Evolutionary conservation across 2,113 vertebrate genomes (phyloP).

Genomic region (Solenodon paradoxus): DNA sequence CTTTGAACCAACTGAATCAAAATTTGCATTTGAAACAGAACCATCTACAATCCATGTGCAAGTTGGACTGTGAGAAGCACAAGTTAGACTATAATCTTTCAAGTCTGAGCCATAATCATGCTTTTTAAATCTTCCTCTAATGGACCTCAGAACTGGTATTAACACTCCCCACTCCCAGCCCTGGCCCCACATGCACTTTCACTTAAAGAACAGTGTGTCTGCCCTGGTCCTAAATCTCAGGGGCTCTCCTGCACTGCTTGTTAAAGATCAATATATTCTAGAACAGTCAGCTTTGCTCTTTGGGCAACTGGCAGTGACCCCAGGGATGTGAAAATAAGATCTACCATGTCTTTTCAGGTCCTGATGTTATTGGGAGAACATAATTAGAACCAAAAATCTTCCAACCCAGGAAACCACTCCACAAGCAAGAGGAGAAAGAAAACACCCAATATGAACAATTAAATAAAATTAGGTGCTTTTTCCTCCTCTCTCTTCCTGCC

Average conservation of each 20-base stretch:
- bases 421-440: background rate
- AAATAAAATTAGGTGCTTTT: no score
- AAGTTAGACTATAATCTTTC: background rate
- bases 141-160: background rate
- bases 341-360: background rate
- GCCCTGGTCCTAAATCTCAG: background rate
- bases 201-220: background rate
- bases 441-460: no score
- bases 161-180: background rate
- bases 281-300: background rate
- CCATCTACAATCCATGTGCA: no score
- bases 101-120: background rate
- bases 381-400: background rate
- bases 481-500: no score
- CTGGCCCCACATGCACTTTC: background rate
- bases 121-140: background rate
- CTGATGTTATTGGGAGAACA: background rate
- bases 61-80: background rate
- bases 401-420: background rate
- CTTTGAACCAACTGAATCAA: background rate
- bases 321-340: background rate
- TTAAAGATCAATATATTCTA: background rate
- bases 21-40: background rate
- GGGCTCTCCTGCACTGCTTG: background rate
- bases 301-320: background rate